These are phyloP conservation scores for Syngnathus rostellatus DNA, from an alignment of 2,797 vertebrate species.

Conservation along the genomic window DNA sequence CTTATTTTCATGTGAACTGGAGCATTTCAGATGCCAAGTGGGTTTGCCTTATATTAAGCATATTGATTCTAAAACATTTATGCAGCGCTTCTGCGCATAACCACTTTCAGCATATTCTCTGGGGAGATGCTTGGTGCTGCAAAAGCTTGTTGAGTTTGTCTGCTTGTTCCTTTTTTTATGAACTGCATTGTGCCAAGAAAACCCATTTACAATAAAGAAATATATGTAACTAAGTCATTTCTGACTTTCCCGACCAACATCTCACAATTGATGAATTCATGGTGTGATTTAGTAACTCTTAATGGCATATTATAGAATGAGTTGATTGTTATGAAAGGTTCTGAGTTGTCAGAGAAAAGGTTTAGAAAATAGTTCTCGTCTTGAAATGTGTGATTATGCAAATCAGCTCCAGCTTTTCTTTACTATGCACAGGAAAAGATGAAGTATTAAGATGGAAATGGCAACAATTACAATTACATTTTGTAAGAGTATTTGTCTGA, in stretches of 20 bases:
- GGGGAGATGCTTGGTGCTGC: constrained; percentile 26
- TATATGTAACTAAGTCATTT: background rate
- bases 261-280: background rate
- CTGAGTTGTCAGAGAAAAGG: background rate
- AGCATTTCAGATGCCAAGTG: constrained; percentile 59
- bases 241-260: background rate
- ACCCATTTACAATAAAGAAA: too few relatives aligned
- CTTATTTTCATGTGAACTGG: constrained; percentile 58
- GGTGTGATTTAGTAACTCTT: background rate
- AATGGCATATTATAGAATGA: background rate
- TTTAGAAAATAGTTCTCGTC: constrained; percentile 19
- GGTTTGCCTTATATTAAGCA: constrained; percentile 22
- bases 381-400: constrained; percentile 32
- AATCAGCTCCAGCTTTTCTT: constrained; percentile 29
- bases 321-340: background rate
- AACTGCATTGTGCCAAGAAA: background rate
- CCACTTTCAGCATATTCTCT: constrained; percentile 40
- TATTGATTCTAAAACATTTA: constrained; percentile 47
- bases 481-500: constrained; percentile 28
- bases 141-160: constrained; percentile 20
- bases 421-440: constrained; percentile 10
- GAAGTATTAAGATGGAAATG: background rate
- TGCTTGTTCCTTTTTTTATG: background rate
- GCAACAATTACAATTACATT: constrained; percentile 29
- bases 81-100: constrained; percentile 47